Evolutionary conservation across 2,888 invertebrate genomes (phyloP).

Genomic region (Trichopoda pennipes): DNA sequence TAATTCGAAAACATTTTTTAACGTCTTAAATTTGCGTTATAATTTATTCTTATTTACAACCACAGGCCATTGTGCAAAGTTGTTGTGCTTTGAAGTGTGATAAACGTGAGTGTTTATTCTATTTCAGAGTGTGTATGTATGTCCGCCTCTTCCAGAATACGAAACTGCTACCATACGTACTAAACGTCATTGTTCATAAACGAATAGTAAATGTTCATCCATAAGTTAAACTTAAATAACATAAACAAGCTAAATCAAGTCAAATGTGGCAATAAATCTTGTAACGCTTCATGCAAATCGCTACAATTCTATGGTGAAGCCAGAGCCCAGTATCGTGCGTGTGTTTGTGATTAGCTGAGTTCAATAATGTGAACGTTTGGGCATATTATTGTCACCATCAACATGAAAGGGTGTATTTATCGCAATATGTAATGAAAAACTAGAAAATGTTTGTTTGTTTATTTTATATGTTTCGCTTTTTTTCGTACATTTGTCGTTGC

Average conservation of each 20-base stretch:
- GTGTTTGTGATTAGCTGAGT: not conserved
- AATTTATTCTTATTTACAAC: not conserved
- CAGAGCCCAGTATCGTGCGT: slow-evolving; percentile 24
- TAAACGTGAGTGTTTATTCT: slow-evolving; percentile 12
- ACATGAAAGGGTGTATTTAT: not conserved
- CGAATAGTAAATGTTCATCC: slow-evolving; percentile 72
- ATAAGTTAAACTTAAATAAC: slow-evolving; percentile 76
- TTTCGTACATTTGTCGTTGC: not conserved
- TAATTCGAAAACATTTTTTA: not conserved
- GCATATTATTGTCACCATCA: slow-evolving; percentile 56
- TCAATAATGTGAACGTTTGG: slow-evolving; percentile 23
- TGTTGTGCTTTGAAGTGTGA: slow-evolving; percentile 23
- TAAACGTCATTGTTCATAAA: not conserved
- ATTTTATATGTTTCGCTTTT: not conserved
- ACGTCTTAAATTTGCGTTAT: not conserved
- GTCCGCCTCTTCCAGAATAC: not conserved
- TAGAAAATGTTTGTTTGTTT: slow-evolving; percentile 7
- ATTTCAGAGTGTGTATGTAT: not conserved
- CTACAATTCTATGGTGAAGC: slow-evolving; percentile 64
- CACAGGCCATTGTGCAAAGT: slow-evolving; percentile 35
- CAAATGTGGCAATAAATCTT: slow-evolving; percentile 79
- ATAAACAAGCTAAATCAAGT: slow-evolving; percentile 80
- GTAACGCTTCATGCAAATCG: slow-evolving; percentile 69
- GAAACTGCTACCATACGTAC: not conserved
- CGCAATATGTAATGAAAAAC: slow-evolving; percentile 28